Base-by-base conservation (phyloP, 2,113 vertebrate genomes). In the Pongo pygmaeus region DNA sequence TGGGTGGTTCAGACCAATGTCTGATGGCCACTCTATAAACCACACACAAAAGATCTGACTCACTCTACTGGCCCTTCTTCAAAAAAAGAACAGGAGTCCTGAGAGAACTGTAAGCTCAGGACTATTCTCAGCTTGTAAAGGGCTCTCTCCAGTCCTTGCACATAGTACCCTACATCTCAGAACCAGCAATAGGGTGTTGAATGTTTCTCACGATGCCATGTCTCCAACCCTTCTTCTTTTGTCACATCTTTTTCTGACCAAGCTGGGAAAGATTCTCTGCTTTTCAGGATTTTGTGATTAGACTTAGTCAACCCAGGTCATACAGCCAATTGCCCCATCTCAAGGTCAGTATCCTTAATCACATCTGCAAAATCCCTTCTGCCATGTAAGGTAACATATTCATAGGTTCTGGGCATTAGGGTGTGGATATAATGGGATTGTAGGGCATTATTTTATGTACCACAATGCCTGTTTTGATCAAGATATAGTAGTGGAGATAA, bases 1-100 rank as follows among this genome's bases (percentile, higher is more conserved):
- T 91, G 79, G 64, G 11, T 96, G 85, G 94, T 97, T 55, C 43
- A 90, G 25, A 83, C 57, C 72, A 85, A 55, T 84, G 78, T 57
- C 87, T 92, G 77, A 86, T n/a, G 32, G 46, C 32, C 74, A 89
- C 16, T 97, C 86, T 94, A 48, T 80, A 88, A 97, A 96, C 83
- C 96, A 95, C 91, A 89, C 23, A 20, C 78, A 88, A 95, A 91
- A 91, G n/a, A 93, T 96, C 59, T 96, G 93, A 95, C 52, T 97
- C 86, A 97, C n/a, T 91, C 64, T 96, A 20, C 17, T 93, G 86
- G 69, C 43, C 43, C 4, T 96, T 94, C 61, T 93, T 78, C 95
- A 94, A 14, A 64, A 64, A 90, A 88, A 83, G 9, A 61, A 22
- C 48, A 94, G 74, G 69, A 96, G 55, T 75, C 55, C 48, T 88